Base-by-base conservation (phyloP, 2,797 vertebrate genomes). In the Oreochromis grahami region DNA sequence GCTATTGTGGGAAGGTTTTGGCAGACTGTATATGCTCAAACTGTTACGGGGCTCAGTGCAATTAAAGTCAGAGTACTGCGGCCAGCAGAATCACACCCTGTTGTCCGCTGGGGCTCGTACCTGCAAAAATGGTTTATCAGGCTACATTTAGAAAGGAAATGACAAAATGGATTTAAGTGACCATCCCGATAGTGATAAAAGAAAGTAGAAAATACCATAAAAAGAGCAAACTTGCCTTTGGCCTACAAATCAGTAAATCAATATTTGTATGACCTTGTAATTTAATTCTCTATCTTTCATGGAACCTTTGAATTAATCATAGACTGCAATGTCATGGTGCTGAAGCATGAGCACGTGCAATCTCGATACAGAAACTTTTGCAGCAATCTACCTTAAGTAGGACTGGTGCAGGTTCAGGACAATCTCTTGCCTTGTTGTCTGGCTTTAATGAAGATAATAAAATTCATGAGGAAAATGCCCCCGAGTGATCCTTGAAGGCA, bases 371-470 rank as follows among this genome's bases (percentile, higher is more conserved):
- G 43, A 45, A 48, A 72, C 43, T 4, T 72, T 15, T 2, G 34
- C n/a, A 58, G 24, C 56, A 48, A 19, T 77, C 34, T 12, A 43
- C 38, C 41, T 14, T 50, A 36, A 8, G 10, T 21, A 10, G 12
- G n/a, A 36, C 4, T 48, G 26, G 29, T 26, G 76, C 5, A 29
- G 60, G 74, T 81, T 86, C 12, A 43, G 43, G 24, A 36, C 32
- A 72, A 53, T 82, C 58, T 55, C 63, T 68, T 77, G 60, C 56
- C 34, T 81, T 58, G 76, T 81, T 79, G 72, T 82, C 36, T 81
- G 11, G 15, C 79, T 86, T 86, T 87, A 90, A 90, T 91, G 82
- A 78, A 84, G 79, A 84, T 82, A 87, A 89, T 86, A 89, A 76
- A 84, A 90, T 90, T 87, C 80, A 86, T 81, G 77, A 84, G 78